Conservation (phyloP, 2,797 vertebrate genomes). For the Enteromius afrohamiltoni region DNA sequence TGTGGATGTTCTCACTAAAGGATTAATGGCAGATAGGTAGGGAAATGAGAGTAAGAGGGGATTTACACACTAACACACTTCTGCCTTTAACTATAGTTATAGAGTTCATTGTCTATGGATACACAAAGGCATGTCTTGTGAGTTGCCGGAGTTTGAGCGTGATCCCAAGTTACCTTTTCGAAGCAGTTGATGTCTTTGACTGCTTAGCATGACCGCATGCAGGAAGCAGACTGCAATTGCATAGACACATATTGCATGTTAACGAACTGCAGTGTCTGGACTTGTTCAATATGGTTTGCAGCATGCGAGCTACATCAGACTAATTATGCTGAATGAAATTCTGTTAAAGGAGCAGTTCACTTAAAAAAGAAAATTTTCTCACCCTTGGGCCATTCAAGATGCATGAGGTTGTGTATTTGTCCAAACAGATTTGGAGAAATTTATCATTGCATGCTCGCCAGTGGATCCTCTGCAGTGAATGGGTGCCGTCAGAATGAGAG, state of each 20-base stretch:
- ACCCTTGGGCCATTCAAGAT: neutral
- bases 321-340: slow-evolving; percentile 9
- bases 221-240: neutral
- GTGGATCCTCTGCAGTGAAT: neutral
- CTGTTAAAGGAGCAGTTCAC: neutral
- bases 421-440: neutral
- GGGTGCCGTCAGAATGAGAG: neutral
- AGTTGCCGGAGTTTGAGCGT: neutral
- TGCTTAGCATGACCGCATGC: neutral
- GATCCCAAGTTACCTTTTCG: slow-evolving; percentile 19
- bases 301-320: neutral
- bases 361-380: neutral
- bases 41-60: slow-evolving; percentile 78
- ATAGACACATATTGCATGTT: neutral
- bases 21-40: slow-evolving; percentile 73
- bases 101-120: slow-evolving; percentile 42
- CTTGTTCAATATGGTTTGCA: neutral
- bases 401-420: neutral
- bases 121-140: slow-evolving; percentile 44
- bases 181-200: slow-evolving; percentile 3
- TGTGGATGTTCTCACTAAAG: slow-evolving; percentile 64
- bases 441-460: neutral
- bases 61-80: slow-evolving; percentile 81
- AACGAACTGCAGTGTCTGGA: neutral
- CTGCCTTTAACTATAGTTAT: slow-evolving; percentile 43